Base-by-base conservation (phyloP, 2,888 invertebrate genomes). In the Drosophila mimica region DNA sequence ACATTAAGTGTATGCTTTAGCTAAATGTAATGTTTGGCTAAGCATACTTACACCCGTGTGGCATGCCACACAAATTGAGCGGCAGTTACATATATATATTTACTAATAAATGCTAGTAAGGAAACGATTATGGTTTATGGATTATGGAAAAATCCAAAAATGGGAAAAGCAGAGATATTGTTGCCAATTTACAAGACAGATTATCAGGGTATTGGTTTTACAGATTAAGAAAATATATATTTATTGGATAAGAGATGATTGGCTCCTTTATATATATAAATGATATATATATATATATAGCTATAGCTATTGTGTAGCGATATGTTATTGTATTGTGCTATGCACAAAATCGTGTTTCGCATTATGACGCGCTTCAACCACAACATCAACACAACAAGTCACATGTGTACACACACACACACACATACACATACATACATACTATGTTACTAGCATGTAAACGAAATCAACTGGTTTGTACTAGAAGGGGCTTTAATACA, bases 401-500 rank as follows among this genome's bases (percentile, higher is more conserved):
- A 36, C 49, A 30, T 15, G 1, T 28, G 34, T 25, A 15, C 2
- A 20, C 4, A 20, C 1, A 13, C 43, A 25, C 25, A 48, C 4
- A 25, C 4, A 25, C 3, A 6, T 2, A 20, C 6, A 20, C 0
- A 6, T 49, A 25, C 0, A 59, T 33, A 43, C 20, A 57, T 33
- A 53, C 43, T 43, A 52, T 70, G 73, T 75, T 70, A 77, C 71
- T 51, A 60, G 63, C 48, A 67, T 72, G 53, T 46, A 77, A 88
- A 76, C 71, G 60, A 76, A 82, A 85, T 84, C 82, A 76, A 79
- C 82, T 79, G 70, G 82, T 76, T 82, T 46, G 46, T 25, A 25
- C 65, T 60, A 65, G 33, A 64, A 74, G 49, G 58, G 48, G 38
- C 34, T 40, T 56, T 58, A 34, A 54, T 38, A 43, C 51, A 49